These are phyloP conservation scores for Adelosebastes latens DNA, from an alignment of 2,797 vertebrate species.

Conservation along the genomic window DNA sequence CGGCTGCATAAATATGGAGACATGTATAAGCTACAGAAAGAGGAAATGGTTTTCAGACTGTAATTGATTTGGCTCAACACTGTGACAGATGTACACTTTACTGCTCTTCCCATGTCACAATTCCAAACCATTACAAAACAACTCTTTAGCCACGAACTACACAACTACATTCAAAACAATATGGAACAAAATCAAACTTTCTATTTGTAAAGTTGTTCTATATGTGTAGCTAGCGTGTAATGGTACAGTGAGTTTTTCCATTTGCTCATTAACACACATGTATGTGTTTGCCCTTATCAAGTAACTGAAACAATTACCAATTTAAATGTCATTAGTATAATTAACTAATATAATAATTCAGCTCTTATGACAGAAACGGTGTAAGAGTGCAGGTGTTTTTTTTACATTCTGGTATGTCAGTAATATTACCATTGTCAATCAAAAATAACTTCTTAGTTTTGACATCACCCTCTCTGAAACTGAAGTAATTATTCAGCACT, in stretches of 20 bases:
- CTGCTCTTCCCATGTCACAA: background rate
- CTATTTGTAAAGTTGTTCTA: background rate
- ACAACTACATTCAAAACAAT: background rate
- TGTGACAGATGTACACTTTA: slow-evolving; percentile 6
- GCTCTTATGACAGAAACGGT: too few relatives aligned
- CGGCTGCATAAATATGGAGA: slow-evolving; percentile 24
- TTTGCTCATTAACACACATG: background rate
- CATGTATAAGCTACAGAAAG: background rate
- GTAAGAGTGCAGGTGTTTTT: background rate
- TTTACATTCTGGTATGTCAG: background rate
- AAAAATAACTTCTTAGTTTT: background rate
- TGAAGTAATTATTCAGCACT: background rate
- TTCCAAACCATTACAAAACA: background rate
- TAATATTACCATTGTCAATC: background rate
- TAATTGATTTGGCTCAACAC: slow-evolving; percentile 7
- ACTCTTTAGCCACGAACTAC: background rate
- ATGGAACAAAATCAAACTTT: background rate
- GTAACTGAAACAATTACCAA: background rate
- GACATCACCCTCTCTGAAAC: background rate
- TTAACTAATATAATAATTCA: background rate
- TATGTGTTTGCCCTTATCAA: background rate
- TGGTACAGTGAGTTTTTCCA: background rate
- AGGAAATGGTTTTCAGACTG: background rate
- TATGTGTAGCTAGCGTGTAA: background rate
- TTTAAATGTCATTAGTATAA: background rate